These are phyloP conservation scores for Sthenelais limicola DNA, from an alignment of 2,888 invertebrate genomes.

Conservation along the genomic window DNA sequence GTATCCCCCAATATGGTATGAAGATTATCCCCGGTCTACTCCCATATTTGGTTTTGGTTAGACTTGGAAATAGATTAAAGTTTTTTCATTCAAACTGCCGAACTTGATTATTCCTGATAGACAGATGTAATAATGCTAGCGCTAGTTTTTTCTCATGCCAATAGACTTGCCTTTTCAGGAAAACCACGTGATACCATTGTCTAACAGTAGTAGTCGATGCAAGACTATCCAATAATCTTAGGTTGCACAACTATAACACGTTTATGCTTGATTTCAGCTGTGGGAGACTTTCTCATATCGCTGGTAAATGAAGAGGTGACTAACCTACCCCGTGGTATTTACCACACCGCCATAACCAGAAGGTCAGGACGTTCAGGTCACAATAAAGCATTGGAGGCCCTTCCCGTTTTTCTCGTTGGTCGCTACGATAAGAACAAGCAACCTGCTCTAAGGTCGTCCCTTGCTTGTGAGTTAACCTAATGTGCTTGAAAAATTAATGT, in stretches of 20 bases:
- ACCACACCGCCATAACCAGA: slow-evolving; percentile 48
- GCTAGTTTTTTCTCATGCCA: no score
- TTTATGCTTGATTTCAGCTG: slow-evolving; percentile 54
- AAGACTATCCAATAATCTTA: background rate
- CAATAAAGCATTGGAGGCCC: slow-evolving; percentile 56
- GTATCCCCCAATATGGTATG: no score
- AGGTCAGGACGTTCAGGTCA: slow-evolving; percentile 52
- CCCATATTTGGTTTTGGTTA: no score
- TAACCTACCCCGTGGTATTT: slow-evolving; percentile 61
- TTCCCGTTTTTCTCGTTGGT: slow-evolving; percentile 58
- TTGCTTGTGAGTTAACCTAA: slow-evolving; percentile 66
- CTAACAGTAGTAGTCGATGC: no score
- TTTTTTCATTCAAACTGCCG: no score
- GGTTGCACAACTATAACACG: background rate
- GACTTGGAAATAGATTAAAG: no score
- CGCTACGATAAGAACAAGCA: slow-evolving; percentile 62
- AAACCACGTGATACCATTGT: no score
- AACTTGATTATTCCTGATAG: no score
- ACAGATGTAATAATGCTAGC: no score
- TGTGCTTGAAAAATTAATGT: no score
- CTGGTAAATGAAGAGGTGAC: slow-evolving; percentile 59
- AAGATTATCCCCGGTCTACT: no score
- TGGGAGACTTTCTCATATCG: slow-evolving; percentile 55
- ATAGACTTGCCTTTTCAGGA: no score
- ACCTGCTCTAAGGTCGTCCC: slow-evolving; percentile 61